Evolutionary conservation across 2,888 invertebrate species (phyloP).

Genomic region (Melanchra persicariae): DNA sequence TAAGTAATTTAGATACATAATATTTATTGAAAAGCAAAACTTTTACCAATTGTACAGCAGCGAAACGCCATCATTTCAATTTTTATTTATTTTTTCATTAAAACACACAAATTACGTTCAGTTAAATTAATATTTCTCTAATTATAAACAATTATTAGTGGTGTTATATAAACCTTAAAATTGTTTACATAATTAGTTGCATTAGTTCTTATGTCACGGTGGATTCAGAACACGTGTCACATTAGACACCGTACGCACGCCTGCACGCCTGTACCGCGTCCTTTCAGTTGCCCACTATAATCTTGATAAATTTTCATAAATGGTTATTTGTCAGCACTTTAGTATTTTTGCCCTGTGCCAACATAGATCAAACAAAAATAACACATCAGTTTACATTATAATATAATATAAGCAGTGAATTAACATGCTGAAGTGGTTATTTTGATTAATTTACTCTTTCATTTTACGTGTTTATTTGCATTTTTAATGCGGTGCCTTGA

Average conservation of each 20-base stretch:
- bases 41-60: neutral
- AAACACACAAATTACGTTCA: neutral
- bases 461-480: slow-evolving; percentile 53
- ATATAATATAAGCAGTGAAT: slow-evolving; percentile 43
- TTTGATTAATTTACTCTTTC: slow-evolving; percentile 53
- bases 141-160: neutral
- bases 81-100: neutral
- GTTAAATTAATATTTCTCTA: neutral
- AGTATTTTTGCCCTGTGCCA: slow-evolving; percentile 18
- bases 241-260: slow-evolving; percentile 60
- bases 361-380: slow-evolving; percentile 42
- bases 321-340: slow-evolving; percentile 42
- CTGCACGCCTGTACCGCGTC: slow-evolving; percentile 24
- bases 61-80: neutral
- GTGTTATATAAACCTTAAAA: slow-evolving; percentile 48
- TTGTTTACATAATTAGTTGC: slow-evolving; percentile 61
- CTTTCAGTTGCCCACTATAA: slow-evolving; percentile 39
- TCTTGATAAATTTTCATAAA: slow-evolving; percentile 46
- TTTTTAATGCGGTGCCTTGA: slow-evolving; percentile 48
- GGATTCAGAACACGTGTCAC: slow-evolving; percentile 59
- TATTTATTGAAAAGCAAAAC: neutral
- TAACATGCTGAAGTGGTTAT: slow-evolving; percentile 53
- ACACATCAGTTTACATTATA: slow-evolving; percentile 46
- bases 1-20: neutral
- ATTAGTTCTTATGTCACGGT: slow-evolving; percentile 65